Evolutionary conservation across 2,113 vertebrate species (phyloP), one percentile per base, ranked within the genome.

Genomic region (Nerophis lumbriciformis): DNA sequence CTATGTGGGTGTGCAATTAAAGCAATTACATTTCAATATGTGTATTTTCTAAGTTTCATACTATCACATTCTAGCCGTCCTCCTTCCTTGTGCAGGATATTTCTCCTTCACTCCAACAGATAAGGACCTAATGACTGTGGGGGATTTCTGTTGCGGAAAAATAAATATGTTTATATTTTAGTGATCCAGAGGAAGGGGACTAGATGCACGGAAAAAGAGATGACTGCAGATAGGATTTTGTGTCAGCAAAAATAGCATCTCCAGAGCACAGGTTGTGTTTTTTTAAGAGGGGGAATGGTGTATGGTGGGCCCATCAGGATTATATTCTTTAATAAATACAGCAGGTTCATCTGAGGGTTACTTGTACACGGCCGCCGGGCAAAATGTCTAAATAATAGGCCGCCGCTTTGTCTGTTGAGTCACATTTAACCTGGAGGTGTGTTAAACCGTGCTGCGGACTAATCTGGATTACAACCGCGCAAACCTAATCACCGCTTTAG

Each of bases 261-360:
- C 16, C 37, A 45, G 35, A 50, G 37, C 35, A 28, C n/a, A 5
- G 16, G 61, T 16, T 68, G 6, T 72, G 61, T 12, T 68, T 53
- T 44, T 57, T 39, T n/a, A 16, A 57, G 15, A 10, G 42, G 51
- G 52, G 47, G 52, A 63, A 38, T n/a, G 42, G 60, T 44, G 38
- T 9, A 47, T 60, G 42, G 38, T 47, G 55, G 44, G 15, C 5
- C 83, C 80, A 84, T 83, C 78, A 63, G 81, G 78, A 79, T 84
- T 81, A 81, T 16, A 14, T 71, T 53, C 19, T 37, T 9, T 13
- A 44, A 28, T 49, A 51, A 38, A 64, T 42, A 58, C 47, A 21
- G n/a, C 21, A 67, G 67, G 84, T 84, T 87, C 83, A 88, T 81
- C 63, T 63, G 28, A 51, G 61, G 83, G 80, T 88, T 82, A 85